Percentiles rank a stretch among this genome's conserved stretches.
These are phyloP conservation scores for Sorex fumeus DNA, from an alignment of 2,113 vertebrate genomes.

Conservation along the genomic window DNA sequence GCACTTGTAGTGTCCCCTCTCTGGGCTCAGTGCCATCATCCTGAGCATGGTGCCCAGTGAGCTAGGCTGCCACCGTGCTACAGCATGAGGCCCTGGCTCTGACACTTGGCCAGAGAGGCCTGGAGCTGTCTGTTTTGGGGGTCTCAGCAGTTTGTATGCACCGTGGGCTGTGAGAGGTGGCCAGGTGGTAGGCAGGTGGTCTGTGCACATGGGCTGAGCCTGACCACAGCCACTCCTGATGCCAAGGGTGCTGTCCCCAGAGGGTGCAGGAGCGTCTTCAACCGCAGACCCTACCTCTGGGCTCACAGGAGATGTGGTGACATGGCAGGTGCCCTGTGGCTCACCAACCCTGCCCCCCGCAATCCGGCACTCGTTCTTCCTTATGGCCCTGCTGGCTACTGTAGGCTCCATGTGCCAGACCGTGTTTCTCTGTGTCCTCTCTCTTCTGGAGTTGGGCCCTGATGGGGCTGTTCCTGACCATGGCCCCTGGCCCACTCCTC, in stretches of 20 bases:
- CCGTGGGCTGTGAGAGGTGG: not conserved
- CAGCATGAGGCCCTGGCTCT: not conserved
- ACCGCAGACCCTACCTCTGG: not conserved
- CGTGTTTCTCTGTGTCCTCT: too few relatives aligned
- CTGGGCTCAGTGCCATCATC: not conserved
- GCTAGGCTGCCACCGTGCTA: not conserved
- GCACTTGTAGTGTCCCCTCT: not conserved
- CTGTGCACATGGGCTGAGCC: not conserved
- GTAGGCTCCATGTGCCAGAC: too few relatives aligned
- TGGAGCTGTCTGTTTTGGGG: not conserved
- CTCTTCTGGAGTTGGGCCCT: too few relatives aligned
- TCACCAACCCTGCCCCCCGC: not conserved
- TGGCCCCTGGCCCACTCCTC: too few relatives aligned
- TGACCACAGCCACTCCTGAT: not conserved
- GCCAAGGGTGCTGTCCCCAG: not conserved
- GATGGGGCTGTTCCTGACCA: too few relatives aligned
- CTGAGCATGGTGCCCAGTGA: too few relatives aligned
- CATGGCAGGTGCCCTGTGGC: not conserved
- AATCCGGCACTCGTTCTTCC: not conserved
- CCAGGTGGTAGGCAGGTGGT: not conserved
- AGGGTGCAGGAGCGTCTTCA: not conserved
- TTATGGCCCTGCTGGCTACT: too few relatives aligned
- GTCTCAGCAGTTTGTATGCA: not conserved
- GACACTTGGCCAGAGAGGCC: not conserved
- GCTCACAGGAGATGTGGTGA: not conserved